Evolutionary conservation across 1,140 invertebrate genomes (phyloP), one percentile per base, ranked within the genome.

Genomic region (Lepidurus apus): DNA sequence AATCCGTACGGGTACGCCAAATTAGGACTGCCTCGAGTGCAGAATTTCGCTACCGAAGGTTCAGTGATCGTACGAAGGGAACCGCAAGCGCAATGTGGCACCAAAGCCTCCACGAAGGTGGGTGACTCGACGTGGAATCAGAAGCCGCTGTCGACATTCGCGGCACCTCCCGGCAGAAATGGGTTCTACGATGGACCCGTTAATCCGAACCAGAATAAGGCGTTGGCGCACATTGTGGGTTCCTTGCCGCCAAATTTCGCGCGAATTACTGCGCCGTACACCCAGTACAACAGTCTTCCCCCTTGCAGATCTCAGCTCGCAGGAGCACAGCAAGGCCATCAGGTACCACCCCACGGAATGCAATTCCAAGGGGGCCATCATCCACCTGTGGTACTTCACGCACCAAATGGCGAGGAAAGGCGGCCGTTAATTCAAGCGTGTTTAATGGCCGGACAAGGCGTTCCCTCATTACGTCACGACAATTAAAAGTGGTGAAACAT

Each of bases 371-470:
- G 24, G 24, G 74, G 42, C 42, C 24, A 75, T 24, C 24, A 13
- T 42, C 24, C 74, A 75, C 74, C 42, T 7, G 74, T 24, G 11
- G 11, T 24, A 42, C 11, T 73, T 44, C 42, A n/a, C 42, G 17
- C 78, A 43, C 11, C 74, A 7, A 74, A 42, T 74, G 43, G 21
- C 8, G 78, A 79, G 42, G 78, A 79, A 26, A 74, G 78, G 44
- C 17, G 78, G 75, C 78, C 78, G 6, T 74, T 74, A 11, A 79
- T 79, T 24, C 78, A 79, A 74, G 78, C 78, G 44, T 79, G 78
- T 34, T 45, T 79, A 5, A 47, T 79, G n/a, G 78, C 78, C 43
- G 78, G 78, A 24, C 78, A 79, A 26, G 78, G 78, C 24, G 53
- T 65, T 7, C 53, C 53, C 7, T 65, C 53, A 65, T 65, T 21